These are phyloP conservation scores for Hypanus sabinus DNA, from an alignment of 2,113 vertebrate genomes.

Conservation along the genomic window DNA sequence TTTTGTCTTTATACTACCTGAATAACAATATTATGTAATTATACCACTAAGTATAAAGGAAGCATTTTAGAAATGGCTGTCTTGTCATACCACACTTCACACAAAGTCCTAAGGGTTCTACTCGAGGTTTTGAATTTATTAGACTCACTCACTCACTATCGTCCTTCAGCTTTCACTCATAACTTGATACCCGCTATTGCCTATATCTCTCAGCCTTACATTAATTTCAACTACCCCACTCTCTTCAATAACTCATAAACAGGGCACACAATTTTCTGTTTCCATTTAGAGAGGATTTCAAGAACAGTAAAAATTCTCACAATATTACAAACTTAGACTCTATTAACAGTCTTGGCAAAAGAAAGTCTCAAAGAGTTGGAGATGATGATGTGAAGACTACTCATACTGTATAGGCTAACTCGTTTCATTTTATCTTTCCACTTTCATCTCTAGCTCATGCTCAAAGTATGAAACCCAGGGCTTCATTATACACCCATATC, in stretches of 20 bases:
- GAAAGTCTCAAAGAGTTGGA: background rate
- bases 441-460: no score
- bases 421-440: background rate
- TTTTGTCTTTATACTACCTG: background rate
- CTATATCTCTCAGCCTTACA: background rate
- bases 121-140: background rate
- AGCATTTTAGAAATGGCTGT: background rate
- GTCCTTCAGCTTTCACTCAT: background rate
- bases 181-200: background rate
- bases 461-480: background rate
- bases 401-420: background rate
- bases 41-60: background rate
- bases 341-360: background rate
- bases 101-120: background rate
- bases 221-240: background rate
- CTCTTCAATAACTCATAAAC: background rate
- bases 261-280: background rate
- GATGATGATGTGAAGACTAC: background rate
- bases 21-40: background rate
- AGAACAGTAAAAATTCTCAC: background rate
- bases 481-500: background rate
- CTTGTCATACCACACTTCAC: background rate
- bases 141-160: background rate
- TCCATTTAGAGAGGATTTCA: background rate
- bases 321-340: background rate